Evolutionary conservation across 2,888 invertebrate species (phyloP), one percentile per base, ranked within the genome.

Genomic region (Cynaeus angustus): DNA sequence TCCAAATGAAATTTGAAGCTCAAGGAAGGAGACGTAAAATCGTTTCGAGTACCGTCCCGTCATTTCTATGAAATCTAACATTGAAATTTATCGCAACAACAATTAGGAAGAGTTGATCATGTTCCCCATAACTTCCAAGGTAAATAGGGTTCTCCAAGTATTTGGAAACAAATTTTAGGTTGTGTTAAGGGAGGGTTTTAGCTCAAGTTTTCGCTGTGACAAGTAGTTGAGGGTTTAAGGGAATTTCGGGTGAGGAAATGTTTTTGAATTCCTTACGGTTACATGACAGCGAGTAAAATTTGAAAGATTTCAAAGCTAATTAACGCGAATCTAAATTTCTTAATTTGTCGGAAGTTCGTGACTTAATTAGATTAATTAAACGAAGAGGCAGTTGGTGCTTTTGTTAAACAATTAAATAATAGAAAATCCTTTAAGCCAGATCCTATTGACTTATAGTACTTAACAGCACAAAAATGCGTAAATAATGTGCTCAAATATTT

Each of bases 51-150:
- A 9, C 14, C 8, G 10, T 14, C n/a, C 53, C 37, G 53, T 55
- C 53, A 37, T 55, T 55, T 52, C 33, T 33, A 52, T 38, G 10
- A n/a, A 55, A 16, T 10, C 46, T 16, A 46, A 46, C 3, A 6
- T 7, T 3, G n/a, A 46, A 16, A 13, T 16, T 46, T n/a, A 8
- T 9, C 37, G 12, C 37, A 33, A 38, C 37, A 33, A 38, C 53
- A 55, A 55, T 55, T 55, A 55, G 38, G 53, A 55, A 55, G 53
- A 37, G 38, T 38, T 16, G 53, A 55, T 55, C 53, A 55, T 37
- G 37, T 38, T 55, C 38, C 4, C 14, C 53, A 33, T 53, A 53
- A 53, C 37, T 53, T 52, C 26, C 37, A 6, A 14, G 37, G 53
- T 33, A 53, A 53, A 53, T 37, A 53, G 38, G 53, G 53, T 55